phyloP scores from a whole-genome alignment of 2,113 vertebrate species.

The Syngnathoides biaculeatus region DNA sequence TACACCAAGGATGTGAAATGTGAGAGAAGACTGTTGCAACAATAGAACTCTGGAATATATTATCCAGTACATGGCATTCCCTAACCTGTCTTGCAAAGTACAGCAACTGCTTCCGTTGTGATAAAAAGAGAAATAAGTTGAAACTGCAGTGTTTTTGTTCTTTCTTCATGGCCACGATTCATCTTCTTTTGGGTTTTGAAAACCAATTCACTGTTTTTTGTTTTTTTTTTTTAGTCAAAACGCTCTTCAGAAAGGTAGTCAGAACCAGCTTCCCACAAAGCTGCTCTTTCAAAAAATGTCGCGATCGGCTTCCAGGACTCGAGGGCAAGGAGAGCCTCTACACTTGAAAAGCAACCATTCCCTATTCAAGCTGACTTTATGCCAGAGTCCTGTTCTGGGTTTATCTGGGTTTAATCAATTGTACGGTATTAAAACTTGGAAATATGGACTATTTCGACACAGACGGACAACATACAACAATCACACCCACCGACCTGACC shows the following conservation, averaged over 20 bases:
- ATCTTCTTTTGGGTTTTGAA: conserved; percentile 61
- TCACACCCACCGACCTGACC: conserved; percentile 44
- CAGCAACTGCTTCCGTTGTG: conserved; percentile 46
- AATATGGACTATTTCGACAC: conserved; percentile 3
- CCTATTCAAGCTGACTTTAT: conserved; percentile 33
- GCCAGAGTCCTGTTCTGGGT: conserved; percentile 25
- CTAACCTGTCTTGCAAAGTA: conserved; percentile 42
- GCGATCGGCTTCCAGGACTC: conserved; percentile 64
- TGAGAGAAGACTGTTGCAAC: conserved; percentile 41
- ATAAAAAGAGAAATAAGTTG: conserved; percentile 50
- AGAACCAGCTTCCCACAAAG: conserved; percentile 56
- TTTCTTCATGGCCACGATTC: conserved; percentile 48
- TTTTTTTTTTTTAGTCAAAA: conserved; percentile 63
- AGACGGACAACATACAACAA: conserved; percentile 11
- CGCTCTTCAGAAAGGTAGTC: conserved; percentile 51
- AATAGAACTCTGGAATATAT: conserved; percentile 57
- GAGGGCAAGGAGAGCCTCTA: conserved; percentile 56
- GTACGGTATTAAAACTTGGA: background rate
- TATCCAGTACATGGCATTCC: conserved; percentile 40
- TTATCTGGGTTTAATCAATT: conserved; percentile 9
- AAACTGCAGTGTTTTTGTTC: conserved; percentile 36
- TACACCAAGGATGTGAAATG: conserved; percentile 44
- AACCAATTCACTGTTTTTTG: conserved; percentile 53
- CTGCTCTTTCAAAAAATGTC: conserved; percentile 41
- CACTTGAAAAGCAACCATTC: conserved; percentile 37